Evolutionary conservation across 2,888 invertebrate species (phyloP).

Genomic region (Gymnosoma rotundatum): DNA sequence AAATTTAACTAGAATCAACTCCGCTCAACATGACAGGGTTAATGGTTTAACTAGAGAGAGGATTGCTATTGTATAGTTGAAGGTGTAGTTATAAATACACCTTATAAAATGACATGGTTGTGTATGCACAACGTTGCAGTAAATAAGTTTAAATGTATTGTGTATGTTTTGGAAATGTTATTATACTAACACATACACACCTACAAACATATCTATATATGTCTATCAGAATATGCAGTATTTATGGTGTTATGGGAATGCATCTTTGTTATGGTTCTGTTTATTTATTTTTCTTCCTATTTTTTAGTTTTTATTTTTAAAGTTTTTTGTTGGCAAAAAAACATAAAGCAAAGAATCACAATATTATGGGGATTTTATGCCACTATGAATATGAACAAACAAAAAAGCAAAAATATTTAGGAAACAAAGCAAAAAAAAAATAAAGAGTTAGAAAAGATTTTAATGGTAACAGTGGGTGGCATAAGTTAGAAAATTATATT

Average conservation of each 20-base stretch:
- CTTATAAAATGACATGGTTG: not conserved
- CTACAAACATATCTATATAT: not conserved
- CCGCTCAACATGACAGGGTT: slow-evolving; percentile 57
- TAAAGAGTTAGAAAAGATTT: slow-evolving; percentile 24
- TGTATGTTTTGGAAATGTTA: slow-evolving; percentile 42
- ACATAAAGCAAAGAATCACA: slow-evolving; percentile 57
- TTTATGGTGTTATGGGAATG: slow-evolving; percentile 57
- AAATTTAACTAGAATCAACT: slow-evolving; percentile 33
- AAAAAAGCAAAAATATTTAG: slow-evolving; percentile 5
- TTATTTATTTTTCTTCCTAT: slow-evolving; percentile 19
- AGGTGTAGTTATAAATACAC: slow-evolving; percentile 5
- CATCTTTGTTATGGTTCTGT: slow-evolving; percentile 57
- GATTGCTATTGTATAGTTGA: slow-evolving; percentile 33
- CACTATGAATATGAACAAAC: slow-evolving; percentile 45
- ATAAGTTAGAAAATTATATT: slow-evolving; percentile 2
- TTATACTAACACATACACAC: slow-evolving; percentile 22
- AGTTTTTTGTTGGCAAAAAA: slow-evolving; percentile 49
- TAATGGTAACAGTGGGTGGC: slow-evolving; percentile 34
- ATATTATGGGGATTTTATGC: slow-evolving; percentile 66
- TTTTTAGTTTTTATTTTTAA: slow-evolving; percentile 42
- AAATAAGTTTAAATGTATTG: slow-evolving; percentile 1
- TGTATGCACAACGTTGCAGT: slow-evolving; percentile 15
- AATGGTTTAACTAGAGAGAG: slow-evolving; percentile 63
- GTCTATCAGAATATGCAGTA: slow-evolving; percentile 31
- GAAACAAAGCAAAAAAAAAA: not conserved